Percentiles rank a stretch among this genome's conserved stretches.
Evolutionary conservation across 2,797 vertebrate genomes (phyloP).

Genomic region (Catostomus latipinnis): DNA sequence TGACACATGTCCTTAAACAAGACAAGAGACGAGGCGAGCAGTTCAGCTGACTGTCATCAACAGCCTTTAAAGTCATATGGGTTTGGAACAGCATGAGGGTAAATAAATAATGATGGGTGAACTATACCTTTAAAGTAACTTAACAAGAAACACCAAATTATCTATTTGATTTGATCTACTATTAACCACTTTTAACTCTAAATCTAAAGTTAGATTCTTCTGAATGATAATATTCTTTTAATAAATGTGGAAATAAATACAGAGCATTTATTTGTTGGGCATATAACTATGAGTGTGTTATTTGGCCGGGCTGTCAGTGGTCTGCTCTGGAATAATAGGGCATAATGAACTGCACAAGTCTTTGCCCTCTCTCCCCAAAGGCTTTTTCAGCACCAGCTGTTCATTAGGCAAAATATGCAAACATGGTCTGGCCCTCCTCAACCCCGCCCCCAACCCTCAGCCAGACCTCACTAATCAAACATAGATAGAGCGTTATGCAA

Average conservation of each 20-base stretch:
- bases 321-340: conserved; percentile 83
- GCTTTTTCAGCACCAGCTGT: conserved; percentile 79
- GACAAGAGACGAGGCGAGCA: conserved; percentile 6
- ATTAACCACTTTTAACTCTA: background rate
- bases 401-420: conserved; percentile 91
- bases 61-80: too few relatives aligned
- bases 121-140: too few relatives aligned
- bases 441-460: conserved; percentile 57
- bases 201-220: background rate
- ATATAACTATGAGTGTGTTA: conserved; percentile 30
- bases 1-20: conserved; percentile 32
- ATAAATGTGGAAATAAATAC: background rate
- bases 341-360: conserved; percentile 86
- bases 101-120: too few relatives aligned
- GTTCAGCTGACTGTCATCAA: background rate
- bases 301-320: conserved; percentile 83
- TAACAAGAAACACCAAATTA: too few relatives aligned
- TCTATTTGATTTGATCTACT: background rate
- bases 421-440: conserved; percentile 71
- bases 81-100: too few relatives aligned
- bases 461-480: conserved; percentile 57
- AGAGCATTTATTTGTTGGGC: too few relatives aligned
- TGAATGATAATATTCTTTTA: conserved; percentile 27
- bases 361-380: conserved; percentile 67
- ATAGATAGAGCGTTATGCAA: background rate